Evolutionary conservation across 2,113 vertebrate genomes (phyloP).

Genomic region (Struthio camelus): DNA sequence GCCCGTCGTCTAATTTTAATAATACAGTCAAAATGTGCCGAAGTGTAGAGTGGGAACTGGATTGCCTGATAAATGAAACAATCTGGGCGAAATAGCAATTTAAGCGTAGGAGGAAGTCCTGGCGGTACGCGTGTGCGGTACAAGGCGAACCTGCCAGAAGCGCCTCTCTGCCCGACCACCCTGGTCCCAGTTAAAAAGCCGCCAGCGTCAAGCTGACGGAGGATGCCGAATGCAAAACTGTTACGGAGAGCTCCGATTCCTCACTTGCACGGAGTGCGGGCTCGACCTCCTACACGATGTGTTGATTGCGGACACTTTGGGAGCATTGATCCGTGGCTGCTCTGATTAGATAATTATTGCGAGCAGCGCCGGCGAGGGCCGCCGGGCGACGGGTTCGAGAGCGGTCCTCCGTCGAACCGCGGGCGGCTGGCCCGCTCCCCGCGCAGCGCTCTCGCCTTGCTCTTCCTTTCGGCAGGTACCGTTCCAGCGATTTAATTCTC

Average conservation of each 20-base stretch:
- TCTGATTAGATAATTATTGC: conserved; percentile 54
- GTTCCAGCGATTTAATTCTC: conserved; percentile 48
- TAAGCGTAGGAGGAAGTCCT: not conserved
- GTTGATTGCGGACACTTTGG: conserved; percentile 25
- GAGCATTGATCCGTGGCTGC: not conserved
- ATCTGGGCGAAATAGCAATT: not conserved
- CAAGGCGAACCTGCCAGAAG: not conserved
- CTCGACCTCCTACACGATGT: not conserved
- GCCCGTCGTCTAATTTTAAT: not conserved
- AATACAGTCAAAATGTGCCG: not conserved
- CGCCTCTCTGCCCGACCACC: not conserved
- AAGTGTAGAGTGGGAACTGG: not conserved
- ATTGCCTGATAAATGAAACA: not conserved
- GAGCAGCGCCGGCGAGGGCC: not conserved
- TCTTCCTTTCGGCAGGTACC: not conserved
- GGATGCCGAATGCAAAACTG: not conserved
- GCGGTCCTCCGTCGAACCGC: not conserved
- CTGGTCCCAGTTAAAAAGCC: not conserved
- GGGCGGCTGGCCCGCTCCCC: not conserved
- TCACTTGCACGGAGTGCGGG: not conserved
- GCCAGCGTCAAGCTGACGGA: not conserved
- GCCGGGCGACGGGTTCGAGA: not conserved
- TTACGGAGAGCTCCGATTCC: not conserved
- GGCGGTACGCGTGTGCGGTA: not conserved
- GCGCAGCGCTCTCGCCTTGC: not conserved